A percentile compares a stretch with the other conserved stretches of the same genome.
Evolutionary conservation across 2,888 invertebrate species (phyloP).

Genomic region (Sphaerophoria taeniata): DNA sequence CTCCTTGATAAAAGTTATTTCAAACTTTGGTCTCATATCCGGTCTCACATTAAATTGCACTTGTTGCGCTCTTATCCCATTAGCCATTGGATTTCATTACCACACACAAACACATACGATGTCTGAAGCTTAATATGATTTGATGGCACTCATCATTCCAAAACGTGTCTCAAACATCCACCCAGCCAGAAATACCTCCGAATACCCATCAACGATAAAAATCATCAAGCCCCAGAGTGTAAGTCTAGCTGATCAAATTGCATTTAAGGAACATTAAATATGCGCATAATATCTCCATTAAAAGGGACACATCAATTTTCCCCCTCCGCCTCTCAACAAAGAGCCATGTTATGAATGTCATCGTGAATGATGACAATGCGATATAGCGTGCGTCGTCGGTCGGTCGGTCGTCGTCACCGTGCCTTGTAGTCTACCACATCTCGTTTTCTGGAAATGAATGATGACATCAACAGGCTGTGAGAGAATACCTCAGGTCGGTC

Average conservation of each 20-base stretch:
- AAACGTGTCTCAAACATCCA: not conserved
- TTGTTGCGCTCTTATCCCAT: slow-evolving; percentile 55
- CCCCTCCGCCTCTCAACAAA: slow-evolving; percentile 39
- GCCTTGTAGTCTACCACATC: slow-evolving; percentile 27
- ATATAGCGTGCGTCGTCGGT: not conserved
- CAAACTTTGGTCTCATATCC: not conserved
- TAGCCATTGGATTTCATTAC: slow-evolving; percentile 44
- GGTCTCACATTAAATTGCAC: slow-evolving; percentile 29
- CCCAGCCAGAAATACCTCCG: slow-evolving; percentile 10
- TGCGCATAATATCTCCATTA: slow-evolving; percentile 74
- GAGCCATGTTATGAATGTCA: slow-evolving; percentile 37
- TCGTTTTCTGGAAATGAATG: slow-evolving; percentile 59
- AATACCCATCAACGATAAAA: no score
- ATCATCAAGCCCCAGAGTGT: not conserved
- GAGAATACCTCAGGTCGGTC: not conserved
- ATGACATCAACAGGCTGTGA: slow-evolving; percentile 72
- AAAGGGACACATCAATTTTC: slow-evolving; percentile 67
- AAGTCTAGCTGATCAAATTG: slow-evolving; percentile 48
- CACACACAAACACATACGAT: not conserved
- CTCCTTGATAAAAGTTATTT: not conserved
- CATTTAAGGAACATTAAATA: slow-evolving; percentile 69
- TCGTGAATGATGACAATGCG: slow-evolving; percentile 25
- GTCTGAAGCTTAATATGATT: slow-evolving; percentile 9
- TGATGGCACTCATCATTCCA: slow-evolving; percentile 10
- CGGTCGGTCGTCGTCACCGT: not conserved